A percentile compares a stretch with the other conserved stretches of the same genome.
These are phyloP conservation scores for Chelonoidis abingdonii DNA, from an alignment of 2,113 vertebrate species.

Conservation along the genomic window DNA sequence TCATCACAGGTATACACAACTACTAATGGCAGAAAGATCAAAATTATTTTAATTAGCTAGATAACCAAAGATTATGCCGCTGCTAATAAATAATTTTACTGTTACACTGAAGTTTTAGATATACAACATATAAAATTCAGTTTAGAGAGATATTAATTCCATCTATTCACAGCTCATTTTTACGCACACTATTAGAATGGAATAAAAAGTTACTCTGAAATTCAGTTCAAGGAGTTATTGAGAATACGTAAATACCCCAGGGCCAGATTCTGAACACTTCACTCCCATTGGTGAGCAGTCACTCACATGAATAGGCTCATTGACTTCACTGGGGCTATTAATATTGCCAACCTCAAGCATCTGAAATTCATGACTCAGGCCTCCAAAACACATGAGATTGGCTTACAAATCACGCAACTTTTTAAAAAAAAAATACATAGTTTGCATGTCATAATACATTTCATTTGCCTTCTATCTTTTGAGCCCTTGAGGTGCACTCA, in stretches of 20 bases:
- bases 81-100: slow-evolving; percentile 55
- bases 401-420: not conserved
- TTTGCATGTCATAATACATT: not conserved
- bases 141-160: slow-evolving; percentile 33
- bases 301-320: not conserved
- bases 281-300: slow-evolving; percentile 6
- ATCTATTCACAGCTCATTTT: not conserved
- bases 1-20: slow-evolving; percentile 73
- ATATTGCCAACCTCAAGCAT: not conserved
- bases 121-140: slow-evolving; percentile 52
- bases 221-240: not conserved
- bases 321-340: not conserved
- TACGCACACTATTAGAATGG: not conserved
- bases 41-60: slow-evolving; percentile 64
- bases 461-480: not conserved
- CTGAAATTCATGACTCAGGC: not conserved
- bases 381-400: not conserved
- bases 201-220: not conserved
- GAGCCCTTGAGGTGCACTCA: not conserved
- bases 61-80: slow-evolving; percentile 55
- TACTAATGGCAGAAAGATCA: slow-evolving; percentile 72
- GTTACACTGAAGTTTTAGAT: slow-evolving; percentile 30
- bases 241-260: not conserved
- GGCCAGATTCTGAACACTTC: slow-evolving; percentile 18
- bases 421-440: not conserved